Conservation (phyloP, 2,888 invertebrate genomes). For the Phania funesta region DNA sequence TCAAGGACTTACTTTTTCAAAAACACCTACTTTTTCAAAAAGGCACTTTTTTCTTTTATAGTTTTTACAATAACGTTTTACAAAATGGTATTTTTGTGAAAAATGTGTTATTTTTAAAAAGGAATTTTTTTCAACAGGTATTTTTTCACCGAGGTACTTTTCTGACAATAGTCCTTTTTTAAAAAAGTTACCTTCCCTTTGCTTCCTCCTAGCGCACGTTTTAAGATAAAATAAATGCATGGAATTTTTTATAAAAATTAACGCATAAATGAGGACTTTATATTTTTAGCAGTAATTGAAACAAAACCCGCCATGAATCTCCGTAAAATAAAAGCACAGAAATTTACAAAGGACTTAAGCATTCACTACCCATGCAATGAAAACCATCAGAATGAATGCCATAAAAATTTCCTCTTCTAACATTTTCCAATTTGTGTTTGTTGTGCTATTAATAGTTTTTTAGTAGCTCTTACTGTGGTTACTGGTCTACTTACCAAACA, state of each 20-base stretch:
- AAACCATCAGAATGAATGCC: constrained; percentile 14
- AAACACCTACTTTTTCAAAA: no score
- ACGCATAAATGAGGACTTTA: not conserved
- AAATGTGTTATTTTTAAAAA: no score
- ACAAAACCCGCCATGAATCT: not conserved
- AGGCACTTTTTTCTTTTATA: no score
- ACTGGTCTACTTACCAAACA: not conserved
- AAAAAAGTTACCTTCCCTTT: no score
- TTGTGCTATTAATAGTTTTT: not conserved
- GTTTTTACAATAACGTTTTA: no score
- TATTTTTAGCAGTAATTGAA: not conserved
- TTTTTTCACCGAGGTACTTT: no score
- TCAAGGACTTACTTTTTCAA: no score
- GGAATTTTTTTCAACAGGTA: not conserved
- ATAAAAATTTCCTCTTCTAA: constrained; percentile 29
- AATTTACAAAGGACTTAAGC: not conserved
- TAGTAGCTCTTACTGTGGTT: not conserved
- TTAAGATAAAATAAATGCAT: no score
- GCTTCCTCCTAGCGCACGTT: no score
- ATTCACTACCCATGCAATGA: constrained; percentile 9
- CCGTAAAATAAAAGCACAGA: not conserved
- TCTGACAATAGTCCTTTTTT: no score
- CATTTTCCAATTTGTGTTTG: not conserved
- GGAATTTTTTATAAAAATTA: no score
- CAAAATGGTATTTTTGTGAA: no score